These are phyloP conservation scores for Callinectes sapidus DNA, from an alignment of 2,888 invertebrate genomes.

Conservation along the genomic window DNA sequence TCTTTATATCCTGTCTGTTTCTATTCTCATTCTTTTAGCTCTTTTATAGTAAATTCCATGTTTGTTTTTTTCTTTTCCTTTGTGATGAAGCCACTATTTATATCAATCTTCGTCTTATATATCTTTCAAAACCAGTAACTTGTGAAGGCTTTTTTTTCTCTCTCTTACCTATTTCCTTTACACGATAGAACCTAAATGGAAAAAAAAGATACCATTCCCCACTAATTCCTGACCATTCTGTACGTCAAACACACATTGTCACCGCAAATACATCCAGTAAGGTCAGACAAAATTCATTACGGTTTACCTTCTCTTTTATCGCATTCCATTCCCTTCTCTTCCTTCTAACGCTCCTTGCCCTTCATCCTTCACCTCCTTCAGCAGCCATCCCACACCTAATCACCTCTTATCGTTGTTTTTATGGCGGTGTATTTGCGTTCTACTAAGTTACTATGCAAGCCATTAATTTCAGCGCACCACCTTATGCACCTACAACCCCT, in stretches of 20 bases:
- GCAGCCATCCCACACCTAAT: background rate
- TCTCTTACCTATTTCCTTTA: too few relatives aligned
- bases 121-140: too few relatives aligned
- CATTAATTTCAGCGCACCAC: background rate
- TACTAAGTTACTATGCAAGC: background rate
- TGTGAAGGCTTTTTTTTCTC: too few relatives aligned
- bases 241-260: too few relatives aligned
- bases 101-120: too few relatives aligned
- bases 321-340: background rate
- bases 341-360: background rate
- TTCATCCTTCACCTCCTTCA: background rate
- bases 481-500: background rate
- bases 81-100: too few relatives aligned
- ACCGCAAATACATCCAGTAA: too few relatives aligned
- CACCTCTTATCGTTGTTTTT: background rate
- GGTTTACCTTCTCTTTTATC: background rate
- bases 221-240: background rate
- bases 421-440: background rate
- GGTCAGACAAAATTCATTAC: background rate
- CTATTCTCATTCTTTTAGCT: too few relatives aligned
- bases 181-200: too few relatives aligned
- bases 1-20: too few relatives aligned
- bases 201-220: background rate
- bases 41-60: too few relatives aligned
- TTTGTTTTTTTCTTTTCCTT: too few relatives aligned